Base-by-base conservation (phyloP, 2,797 vertebrate genomes). In the Peromyscus eremicus region DNA sequence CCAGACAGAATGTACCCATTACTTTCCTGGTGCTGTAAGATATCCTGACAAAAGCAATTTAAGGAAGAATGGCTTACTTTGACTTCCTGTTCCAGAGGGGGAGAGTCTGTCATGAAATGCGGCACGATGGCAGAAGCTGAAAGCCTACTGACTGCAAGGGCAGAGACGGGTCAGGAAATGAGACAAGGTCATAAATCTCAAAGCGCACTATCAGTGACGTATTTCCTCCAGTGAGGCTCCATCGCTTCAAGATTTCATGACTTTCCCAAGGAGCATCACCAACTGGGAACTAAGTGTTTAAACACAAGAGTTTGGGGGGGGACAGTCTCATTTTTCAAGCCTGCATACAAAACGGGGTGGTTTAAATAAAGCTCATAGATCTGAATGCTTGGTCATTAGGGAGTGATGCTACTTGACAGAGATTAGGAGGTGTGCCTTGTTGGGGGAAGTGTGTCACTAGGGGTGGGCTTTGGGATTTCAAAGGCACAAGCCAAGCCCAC, bases 81-180 rank as follows among this genome's bases (percentile, higher is more conserved):
- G n/a, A 55, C 49, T 57, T 73, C 49, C 16, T 21, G 17, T 57
- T 73, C 14, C 27, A 17, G 49, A 55, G n/a, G 14, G 5, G 16
- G 25, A 11, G 34, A 37, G 29, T 68, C 10, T n/a, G 34, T 49
- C 43, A 49, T 7, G 21, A 52, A 37, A 1, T 52, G 52, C 3
- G 0, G 21, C n/a, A 6, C 25, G 10, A 34, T 4, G n/a, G 14
- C 25, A 21, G 12, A 68, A n/a, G 9, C 1, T 8, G 12, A 43
- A 49, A 49, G 10, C 19, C 34, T 34, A 49, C 29, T 46, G 43
- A 49, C 7, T 1, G 1, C 34, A 85, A 68, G 40, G 34, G 6
- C 29, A 49, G 43, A 68, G 29, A 68, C 29, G n/a, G 32, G 25
- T 34, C 29, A 84, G 82, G 27, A 64, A 84, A 40, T 84, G 37